phyloP scores from a whole-genome alignment of 2,888 invertebrate genomes.

The Arctia plantaginis region DNA sequence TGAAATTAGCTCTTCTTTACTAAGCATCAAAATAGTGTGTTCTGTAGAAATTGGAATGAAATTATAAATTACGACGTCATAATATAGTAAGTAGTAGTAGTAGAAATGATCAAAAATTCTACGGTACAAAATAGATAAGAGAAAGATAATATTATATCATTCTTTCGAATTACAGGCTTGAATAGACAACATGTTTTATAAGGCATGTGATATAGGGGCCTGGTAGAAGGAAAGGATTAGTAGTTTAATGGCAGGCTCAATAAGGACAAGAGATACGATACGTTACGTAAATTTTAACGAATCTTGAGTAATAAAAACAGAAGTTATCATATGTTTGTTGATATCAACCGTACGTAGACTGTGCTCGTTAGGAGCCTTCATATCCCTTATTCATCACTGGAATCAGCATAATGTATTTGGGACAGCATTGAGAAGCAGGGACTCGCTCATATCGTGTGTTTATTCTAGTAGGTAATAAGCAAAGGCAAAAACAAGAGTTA shows the following conservation, averaged over 20 bases:
- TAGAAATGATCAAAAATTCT: too few relatives aligned
- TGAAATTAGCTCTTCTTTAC: too few relatives aligned
- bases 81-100: too few relatives aligned
- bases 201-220: neutral
- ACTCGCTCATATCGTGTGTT: conserved; percentile 5
- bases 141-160: neutral
- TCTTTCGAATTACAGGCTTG: neutral
- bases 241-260: neutral
- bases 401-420: conserved; percentile 32
- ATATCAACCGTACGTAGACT: neutral
- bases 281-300: neutral
- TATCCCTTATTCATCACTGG: conserved; percentile 48
- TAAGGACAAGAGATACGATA: neutral
- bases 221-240: neutral
- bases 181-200: neutral
- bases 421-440: neutral
- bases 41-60: neutral
- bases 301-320: neutral
- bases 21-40: too few relatives aligned
- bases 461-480: neutral
- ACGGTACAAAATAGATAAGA: too few relatives aligned
- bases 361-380: neutral
- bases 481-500: neutral
- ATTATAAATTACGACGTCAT: too few relatives aligned
- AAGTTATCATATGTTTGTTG: neutral